Percentiles rank a stretch among this genome's conserved stretches.
Conservation (phyloP, 2,113 vertebrate species). For the Chlorodrepanis virens region DNA sequence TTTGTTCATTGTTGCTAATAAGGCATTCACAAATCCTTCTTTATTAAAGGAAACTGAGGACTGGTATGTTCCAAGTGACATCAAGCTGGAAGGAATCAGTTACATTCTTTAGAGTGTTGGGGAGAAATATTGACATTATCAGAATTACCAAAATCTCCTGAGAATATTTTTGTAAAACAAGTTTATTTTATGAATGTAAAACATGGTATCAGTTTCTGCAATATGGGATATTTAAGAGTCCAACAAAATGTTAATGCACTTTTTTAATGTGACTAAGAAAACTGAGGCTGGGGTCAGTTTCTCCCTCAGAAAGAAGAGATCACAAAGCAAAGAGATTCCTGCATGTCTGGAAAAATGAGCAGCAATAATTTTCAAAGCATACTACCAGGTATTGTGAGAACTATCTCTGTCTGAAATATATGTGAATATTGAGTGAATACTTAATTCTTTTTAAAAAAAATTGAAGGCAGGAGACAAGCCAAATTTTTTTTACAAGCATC, state of each 20-base stretch:
- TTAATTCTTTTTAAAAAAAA: not conserved
- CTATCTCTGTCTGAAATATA: not conserved
- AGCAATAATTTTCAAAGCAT: not conserved
- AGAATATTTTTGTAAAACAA: not conserved
- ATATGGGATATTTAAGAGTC: not conserved
- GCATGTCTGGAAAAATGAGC: not conserved
- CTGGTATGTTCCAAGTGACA: not conserved
- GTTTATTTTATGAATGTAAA: not conserved
- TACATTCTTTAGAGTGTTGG: not conserved
- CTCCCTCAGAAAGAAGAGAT: not conserved
- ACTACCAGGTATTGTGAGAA: not conserved
- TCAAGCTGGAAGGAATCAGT: not conserved
- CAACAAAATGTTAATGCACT: not conserved
- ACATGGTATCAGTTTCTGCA: not conserved
- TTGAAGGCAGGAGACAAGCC: not conserved
- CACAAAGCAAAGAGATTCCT: not conserved
- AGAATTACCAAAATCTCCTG: not conserved
- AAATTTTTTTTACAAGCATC: not conserved
- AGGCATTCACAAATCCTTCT: not conserved
- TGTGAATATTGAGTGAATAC: not conserved
- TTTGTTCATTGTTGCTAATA: not conserved
- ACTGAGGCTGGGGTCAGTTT: not conserved
- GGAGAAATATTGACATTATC: not conserved
- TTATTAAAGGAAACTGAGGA: not conserved
- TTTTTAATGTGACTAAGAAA: not conserved